These are phyloP conservation scores for Ivindomyrus marchei DNA, from an alignment of 2,113 vertebrate genomes.

Conservation along the genomic window DNA sequence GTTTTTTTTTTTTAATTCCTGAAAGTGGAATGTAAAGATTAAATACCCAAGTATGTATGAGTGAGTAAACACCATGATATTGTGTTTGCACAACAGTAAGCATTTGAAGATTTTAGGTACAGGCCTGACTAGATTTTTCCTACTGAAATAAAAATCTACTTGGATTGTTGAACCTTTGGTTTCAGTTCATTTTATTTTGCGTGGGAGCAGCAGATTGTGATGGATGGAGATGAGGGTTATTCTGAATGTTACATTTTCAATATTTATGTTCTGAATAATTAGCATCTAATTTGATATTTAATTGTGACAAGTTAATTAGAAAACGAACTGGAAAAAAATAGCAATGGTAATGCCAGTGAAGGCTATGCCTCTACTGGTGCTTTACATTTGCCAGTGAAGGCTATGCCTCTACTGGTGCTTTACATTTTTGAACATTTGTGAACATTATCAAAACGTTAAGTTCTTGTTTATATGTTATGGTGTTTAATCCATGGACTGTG, in stretches of 20 bases:
- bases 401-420: neutral
- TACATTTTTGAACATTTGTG: neutral
- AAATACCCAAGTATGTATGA: conserved; percentile 26
- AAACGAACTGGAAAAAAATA: neutral
- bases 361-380: neutral
- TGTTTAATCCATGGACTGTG: neutral
- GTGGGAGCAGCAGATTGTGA: neutral
- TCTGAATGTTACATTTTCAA: neutral
- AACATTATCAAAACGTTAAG: neutral
- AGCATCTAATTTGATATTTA: neutral
- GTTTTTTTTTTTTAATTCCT: conserved; percentile 49
- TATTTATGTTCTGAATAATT: neutral
- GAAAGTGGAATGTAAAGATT: conserved; percentile 15
- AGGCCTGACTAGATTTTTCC: conserved; percentile 63
- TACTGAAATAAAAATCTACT: conserved; percentile 68
- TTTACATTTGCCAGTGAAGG: neutral
- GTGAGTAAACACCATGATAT: conserved; percentile 46
- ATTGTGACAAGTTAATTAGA: neutral
- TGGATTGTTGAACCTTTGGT: conserved; percentile 45
- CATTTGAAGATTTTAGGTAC: conserved; percentile 56
- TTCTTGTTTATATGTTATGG: neutral
- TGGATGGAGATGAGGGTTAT: neutral
- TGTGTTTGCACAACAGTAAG: conserved; percentile 58
- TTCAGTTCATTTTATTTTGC: conserved; percentile 25
- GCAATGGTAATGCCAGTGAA: neutral